Evolutionary conservation across 2,888 invertebrate species (phyloP), one percentile per base, ranked within the genome.

Genomic region (Mythimna ferrago): DNA sequence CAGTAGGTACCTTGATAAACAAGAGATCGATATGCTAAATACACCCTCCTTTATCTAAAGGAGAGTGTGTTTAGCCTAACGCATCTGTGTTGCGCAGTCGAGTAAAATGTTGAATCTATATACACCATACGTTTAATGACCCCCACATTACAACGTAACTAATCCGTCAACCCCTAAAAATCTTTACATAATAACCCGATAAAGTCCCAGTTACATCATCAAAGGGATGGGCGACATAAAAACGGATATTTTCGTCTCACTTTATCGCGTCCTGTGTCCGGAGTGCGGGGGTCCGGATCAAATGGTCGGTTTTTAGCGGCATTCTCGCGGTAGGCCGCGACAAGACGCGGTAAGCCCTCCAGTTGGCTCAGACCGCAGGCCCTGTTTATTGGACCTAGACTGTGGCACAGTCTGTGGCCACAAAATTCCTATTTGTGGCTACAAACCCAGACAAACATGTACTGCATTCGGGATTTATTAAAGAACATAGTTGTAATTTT

Each of bases 251-350:
- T 66, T 76, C 64, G 58, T 56, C 61, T 71, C 69, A 67, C 41
- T 81, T 83, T 83, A 72, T 69, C 66, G 57, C n/a, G 60, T 16
- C 65, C 64, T 35, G 58, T n/a, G 14, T 71, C 48, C 44, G 48
- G 41, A 21, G 51, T 51, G 35, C 53, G 48, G 19, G 51, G 58
- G 51, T 75, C 51, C 48, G 70, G 72, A 84, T 81, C 68, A 81
- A 80, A 81, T 64, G 76, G 66, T 54, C 61, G 16, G 68, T 73
- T 81, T 83, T 82, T 68, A 73, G 77, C 63, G 65, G 66, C 63
- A 76, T 68, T 64, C 60, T 76, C 41, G 76, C 64, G 76, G 82
- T 32, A 35, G 41, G 10, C 68, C 73, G n/a, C 61, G 10, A 53
- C 66, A 71, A 70, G 72, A 75, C 19, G 62, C 64, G 74, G 74